A percentile compares a stretch with the other conserved stretches of the same genome.
These are phyloP conservation scores for Proctacanthus coquilletti DNA, from an alignment of 1,140 invertebrate species.

Conservation along the genomic window DNA sequence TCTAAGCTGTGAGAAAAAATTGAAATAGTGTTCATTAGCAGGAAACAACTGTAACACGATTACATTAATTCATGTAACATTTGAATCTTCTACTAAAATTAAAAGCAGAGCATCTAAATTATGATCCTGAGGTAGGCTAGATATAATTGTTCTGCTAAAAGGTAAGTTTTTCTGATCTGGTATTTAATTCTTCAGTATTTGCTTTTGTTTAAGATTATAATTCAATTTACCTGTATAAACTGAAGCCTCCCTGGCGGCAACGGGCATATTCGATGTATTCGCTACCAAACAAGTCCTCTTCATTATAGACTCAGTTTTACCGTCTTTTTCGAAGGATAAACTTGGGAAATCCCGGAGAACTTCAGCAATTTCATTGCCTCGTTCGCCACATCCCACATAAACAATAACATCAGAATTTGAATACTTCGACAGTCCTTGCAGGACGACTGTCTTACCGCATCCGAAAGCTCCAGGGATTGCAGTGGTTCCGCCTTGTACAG, in stretches of 20 bases:
- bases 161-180: too few relatives aligned
- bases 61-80: too few relatives aligned
- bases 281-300: constrained; percentile 88
- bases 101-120: too few relatives aligned
- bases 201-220: too few relatives aligned
- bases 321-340: constrained; percentile 87
- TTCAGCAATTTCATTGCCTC: constrained; percentile 68
- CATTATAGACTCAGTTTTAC: constrained; percentile 93
- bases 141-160: too few relatives aligned
- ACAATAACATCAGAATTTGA: constrained; percentile 97
- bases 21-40: too few relatives aligned
- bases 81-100: too few relatives aligned
- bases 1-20: too few relatives aligned
- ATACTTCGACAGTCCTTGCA: constrained; percentile 81
- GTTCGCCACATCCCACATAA: constrained; percentile 95
- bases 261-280: constrained; percentile 80
- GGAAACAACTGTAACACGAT: too few relatives aligned
- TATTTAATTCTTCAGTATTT: too few relatives aligned
- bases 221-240: constrained; percentile 80
- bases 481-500: constrained; percentile 96
- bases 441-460: constrained; percentile 35
- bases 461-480: constrained; percentile 96
- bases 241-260: constrained; percentile 71
- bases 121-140: too few relatives aligned
- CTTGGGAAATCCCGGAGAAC: constrained; percentile 95